Evolutionary conservation across 2,113 vertebrate species (phyloP).

Genomic region (Furnarius figulus): DNA sequence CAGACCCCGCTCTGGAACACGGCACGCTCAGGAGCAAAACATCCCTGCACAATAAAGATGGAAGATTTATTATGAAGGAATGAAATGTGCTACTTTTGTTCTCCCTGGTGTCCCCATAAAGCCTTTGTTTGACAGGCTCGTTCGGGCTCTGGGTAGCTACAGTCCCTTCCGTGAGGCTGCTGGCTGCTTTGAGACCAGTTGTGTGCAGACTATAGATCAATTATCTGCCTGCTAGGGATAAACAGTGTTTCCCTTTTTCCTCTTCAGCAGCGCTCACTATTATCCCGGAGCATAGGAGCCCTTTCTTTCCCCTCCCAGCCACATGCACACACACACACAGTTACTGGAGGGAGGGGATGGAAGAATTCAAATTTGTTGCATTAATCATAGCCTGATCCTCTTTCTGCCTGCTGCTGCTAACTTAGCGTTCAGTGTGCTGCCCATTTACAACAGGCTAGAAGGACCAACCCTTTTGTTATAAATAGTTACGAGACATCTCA

Average conservation of each 20-base stretch:
- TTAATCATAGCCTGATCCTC: constrained; percentile 7
- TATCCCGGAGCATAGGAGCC: constrained; percentile 15
- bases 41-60: constrained; percentile 52
- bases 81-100: constrained; percentile 55
- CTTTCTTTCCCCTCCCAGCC: not conserved
- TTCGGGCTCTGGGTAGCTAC: constrained; percentile 14
- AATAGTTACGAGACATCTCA: constrained; percentile 29
- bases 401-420: not conserved
- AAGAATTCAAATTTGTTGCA: constrained; percentile 23
- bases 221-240: constrained; percentile 61
- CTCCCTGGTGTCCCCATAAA: constrained; percentile 62
- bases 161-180: not conserved
- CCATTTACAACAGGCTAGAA: not conserved
- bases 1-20: not conserved
- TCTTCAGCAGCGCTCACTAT: constrained; percentile 23
- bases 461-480: not conserved
- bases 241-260: constrained; percentile 38
- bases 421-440: not conserved
- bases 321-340: not conserved
- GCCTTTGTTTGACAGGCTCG: constrained; percentile 53
- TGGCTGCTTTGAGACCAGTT: constrained; percentile 53
- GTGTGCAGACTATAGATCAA: constrained; percentile 64
- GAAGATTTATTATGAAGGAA: constrained; percentile 69
- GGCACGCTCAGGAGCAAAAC: not conserved
- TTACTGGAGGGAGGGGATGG: not conserved